Evolutionary conservation across 2,888 invertebrate species (phyloP), one percentile per base, ranked within the genome.

Genomic region (Watsonalla binaria): DNA sequence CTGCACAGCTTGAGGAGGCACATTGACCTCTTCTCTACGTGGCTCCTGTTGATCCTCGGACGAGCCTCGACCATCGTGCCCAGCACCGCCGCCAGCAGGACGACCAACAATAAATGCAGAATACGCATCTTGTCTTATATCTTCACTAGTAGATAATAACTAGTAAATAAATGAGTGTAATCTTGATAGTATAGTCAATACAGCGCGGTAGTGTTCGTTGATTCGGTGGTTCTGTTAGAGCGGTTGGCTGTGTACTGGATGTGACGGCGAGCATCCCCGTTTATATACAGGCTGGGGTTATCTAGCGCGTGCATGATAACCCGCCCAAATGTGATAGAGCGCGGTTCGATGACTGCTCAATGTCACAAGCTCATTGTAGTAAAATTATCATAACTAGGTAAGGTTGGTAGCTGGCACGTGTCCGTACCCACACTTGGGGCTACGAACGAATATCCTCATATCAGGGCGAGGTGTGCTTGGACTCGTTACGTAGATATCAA

Each of bases 331-430:
- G 71, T 65, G 79, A 78, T 78, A 77, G 53, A 33, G 54, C 50
- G 61, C 76, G 74, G 90, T 88, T 90, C 90, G 87, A 86, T 89
- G 89, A 90, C 88, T 56, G 56, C 68, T 80, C 89, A 89, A 90
- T 89, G 88, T 89, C 89, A 86, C 70, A 66, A 66, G 61, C 62
- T 59, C 74, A 75, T 78, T 75, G 75, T 87, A 87, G 87, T 89
- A 89, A 88, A 86, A 77, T 87, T 86, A 88, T 87, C 87, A 68
- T 66, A 65, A 63, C 59, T 72, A 68, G 71, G 68, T 73, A 66
- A 70, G 37, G 35, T 8, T 35, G 48, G 37, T 34, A 49, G 49
- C 9, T 15, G 9, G 46, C 37, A 37, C 49, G 37, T 15, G 39
- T 37, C 49, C 37, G 37, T 15, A 14, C 49, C 37, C 14, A 7